These are phyloP conservation scores for Euura lappo DNA, from an alignment of 1,140 invertebrate genomes.

Conservation along the genomic window DNA sequence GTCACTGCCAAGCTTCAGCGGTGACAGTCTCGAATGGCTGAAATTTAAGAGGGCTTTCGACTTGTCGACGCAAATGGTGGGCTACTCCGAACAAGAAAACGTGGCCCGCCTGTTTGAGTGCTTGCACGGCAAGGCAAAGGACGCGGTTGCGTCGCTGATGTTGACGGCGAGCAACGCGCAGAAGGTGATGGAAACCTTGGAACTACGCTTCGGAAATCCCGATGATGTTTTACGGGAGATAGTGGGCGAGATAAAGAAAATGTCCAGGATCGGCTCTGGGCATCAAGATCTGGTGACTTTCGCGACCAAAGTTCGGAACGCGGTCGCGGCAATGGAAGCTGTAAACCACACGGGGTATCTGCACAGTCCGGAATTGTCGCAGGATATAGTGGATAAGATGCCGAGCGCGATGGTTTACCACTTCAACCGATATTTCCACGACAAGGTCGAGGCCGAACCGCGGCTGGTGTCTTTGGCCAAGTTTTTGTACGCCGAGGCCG, in stretches of 20 bases:
- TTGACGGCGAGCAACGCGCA: background rate
- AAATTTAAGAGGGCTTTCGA: constrained; percentile 9
- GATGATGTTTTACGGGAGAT: constrained; percentile 11
- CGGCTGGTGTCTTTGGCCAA: constrained; percentile 11
- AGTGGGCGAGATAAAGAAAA: background rate
- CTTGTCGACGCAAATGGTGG: constrained; percentile 1
- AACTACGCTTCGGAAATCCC: constrained; percentile 17
- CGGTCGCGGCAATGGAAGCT: background rate
- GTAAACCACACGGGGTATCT: background rate
- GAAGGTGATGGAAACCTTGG: constrained; percentile 7
- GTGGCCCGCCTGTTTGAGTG: background rate
- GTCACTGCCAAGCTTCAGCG: background rate
- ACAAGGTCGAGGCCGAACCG: background rate
- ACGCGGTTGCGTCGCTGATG: constrained; percentile 13
- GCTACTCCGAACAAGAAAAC: constrained; percentile 8
- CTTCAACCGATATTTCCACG: background rate
- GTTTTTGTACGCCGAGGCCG: constrained; percentile 12
- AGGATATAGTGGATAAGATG: constrained; percentile 4
- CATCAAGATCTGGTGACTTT: background rate
- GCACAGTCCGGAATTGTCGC: constrained; percentile 12
- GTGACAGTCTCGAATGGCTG: constrained; percentile 6
- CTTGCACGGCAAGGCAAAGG: background rate
- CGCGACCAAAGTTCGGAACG: constrained; percentile 11
- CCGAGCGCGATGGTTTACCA: background rate
- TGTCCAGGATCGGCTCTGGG: background rate